Evolutionary conservation across 1,140 invertebrate species (phyloP).

Genomic region (Harpegnathos saltator): DNA sequence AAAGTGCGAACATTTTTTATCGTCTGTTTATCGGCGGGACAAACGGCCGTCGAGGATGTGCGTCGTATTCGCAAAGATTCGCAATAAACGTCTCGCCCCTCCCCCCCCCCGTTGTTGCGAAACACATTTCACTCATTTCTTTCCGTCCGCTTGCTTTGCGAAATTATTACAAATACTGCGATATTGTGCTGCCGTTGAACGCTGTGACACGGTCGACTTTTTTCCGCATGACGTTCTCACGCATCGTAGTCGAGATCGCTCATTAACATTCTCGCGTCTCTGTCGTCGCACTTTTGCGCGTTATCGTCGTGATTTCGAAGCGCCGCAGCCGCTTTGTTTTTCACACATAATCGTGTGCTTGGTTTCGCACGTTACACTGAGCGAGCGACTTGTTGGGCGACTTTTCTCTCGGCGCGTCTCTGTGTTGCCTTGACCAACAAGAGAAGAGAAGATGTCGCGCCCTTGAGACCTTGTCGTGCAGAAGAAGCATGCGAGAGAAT

Average conservation of each 20-base stretch:
- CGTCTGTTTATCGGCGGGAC: not conserved
- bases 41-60: slow-evolving; percentile 40
- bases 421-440: slow-evolving; percentile 31
- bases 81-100: too few relatives aligned
- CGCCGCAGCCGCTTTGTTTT: not conserved
- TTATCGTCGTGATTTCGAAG: not conserved
- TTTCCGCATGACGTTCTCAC: not conserved
- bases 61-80: slow-evolving; percentile 29
- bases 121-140: slow-evolving; percentile 1
- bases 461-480: not conserved
- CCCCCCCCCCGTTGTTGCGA: not conserved
- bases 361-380: too few relatives aligned
- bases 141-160: slow-evolving; percentile 1
- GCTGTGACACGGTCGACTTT: not conserved
- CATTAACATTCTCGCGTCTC: not conserved
- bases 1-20: slow-evolving; percentile 40
- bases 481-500: slow-evolving; percentile 24
- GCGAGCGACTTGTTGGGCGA: not conserved
- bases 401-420: slow-evolving; percentile 11
- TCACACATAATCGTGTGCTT: not conserved
- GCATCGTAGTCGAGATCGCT: too few relatives aligned
- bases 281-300: not conserved
- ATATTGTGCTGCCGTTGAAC: too few relatives aligned
- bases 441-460: slow-evolving; percentile 18
- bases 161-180: not conserved